These are phyloP conservation scores for Stercorarius parasiticus DNA, from an alignment of 2,113 vertebrate species.

Conservation along the genomic window DNA sequence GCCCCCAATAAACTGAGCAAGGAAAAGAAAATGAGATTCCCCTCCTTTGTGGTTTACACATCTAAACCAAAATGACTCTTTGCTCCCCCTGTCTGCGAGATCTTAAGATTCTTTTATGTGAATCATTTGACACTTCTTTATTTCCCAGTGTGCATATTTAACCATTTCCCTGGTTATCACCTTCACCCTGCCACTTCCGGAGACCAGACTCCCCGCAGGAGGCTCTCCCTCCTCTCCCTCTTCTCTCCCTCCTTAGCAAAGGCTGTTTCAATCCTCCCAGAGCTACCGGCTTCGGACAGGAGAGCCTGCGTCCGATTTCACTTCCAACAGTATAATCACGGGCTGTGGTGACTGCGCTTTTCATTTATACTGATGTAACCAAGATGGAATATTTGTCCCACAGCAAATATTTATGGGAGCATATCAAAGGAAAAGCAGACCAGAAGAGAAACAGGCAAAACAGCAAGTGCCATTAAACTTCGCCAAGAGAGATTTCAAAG, in stretches of 20 bases:
- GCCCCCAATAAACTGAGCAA: background rate
- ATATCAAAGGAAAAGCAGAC: conserved; percentile 21
- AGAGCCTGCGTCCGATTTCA: background rate
- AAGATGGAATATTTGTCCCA: conserved; percentile 37
- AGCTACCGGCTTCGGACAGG: background rate
- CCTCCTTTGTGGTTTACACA: rapidly evolving
- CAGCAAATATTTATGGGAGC: conserved; percentile 39
- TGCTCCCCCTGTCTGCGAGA: background rate
- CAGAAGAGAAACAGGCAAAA: conserved; percentile 39
- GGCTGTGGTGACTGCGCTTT: background rate
- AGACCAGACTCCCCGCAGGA: background rate
- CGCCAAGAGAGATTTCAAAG: conserved; percentile 43
- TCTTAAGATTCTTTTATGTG: background rate
- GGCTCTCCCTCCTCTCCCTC: background rate
- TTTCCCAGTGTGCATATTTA: background rate
- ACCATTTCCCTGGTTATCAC: background rate
- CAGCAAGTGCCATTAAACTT: background rate
- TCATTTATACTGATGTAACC: background rate
- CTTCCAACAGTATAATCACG: background rate
- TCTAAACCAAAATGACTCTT: background rate
- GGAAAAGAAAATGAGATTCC: conserved; percentile 4
- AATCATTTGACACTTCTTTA: background rate
- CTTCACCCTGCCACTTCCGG: background rate
- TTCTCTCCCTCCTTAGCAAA: background rate
- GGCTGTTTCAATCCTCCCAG: background rate